These are phyloP conservation scores for Meliscaeva auricollis DNA, from an alignment of 2,888 invertebrate genomes.

Conservation along the genomic window DNA sequence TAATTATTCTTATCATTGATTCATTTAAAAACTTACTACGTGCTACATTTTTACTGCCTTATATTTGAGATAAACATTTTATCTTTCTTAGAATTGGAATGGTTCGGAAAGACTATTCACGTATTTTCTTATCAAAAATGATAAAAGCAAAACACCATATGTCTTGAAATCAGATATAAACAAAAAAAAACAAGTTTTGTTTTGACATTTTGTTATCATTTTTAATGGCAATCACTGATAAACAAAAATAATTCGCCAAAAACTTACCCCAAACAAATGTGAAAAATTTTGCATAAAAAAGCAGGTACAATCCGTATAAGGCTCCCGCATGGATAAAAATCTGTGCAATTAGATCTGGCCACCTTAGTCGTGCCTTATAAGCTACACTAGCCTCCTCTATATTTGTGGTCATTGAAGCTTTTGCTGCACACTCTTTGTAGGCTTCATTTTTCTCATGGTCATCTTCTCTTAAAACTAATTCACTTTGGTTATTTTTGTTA, in stretches of 20 bases:
- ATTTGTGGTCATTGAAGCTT: constrained; percentile 16
- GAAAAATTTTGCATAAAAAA: constrained; percentile 87
- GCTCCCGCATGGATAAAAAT: constrained; percentile 89
- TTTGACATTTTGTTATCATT: neutral
- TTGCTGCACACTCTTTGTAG: constrained; percentile 79
- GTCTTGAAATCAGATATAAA: too few relatives aligned
- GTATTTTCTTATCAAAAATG: too few relatives aligned
- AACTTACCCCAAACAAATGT: constrained; percentile 91
- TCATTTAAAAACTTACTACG: too few relatives aligned
- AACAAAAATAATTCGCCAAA: neutral
- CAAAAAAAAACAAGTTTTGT: too few relatives aligned
- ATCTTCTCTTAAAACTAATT: constrained; percentile 79
- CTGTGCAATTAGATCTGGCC: constrained; percentile 90
- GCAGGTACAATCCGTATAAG: constrained; percentile 89
- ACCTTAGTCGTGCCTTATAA: constrained; percentile 88
- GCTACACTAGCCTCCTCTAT: constrained; percentile 68
- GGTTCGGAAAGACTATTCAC: too few relatives aligned
- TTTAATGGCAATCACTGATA: neutral
- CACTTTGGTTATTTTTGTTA: constrained; percentile 53
- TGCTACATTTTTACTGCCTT: too few relatives aligned
- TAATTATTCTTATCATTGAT: too few relatives aligned
- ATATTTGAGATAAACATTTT: too few relatives aligned
- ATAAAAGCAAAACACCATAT: too few relatives aligned
- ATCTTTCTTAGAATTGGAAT: too few relatives aligned
- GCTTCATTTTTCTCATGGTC: constrained; percentile 80